phyloP scores from a whole-genome alignment of 1,140 invertebrate genomes.

The Melanaphis sacchari region DNA sequence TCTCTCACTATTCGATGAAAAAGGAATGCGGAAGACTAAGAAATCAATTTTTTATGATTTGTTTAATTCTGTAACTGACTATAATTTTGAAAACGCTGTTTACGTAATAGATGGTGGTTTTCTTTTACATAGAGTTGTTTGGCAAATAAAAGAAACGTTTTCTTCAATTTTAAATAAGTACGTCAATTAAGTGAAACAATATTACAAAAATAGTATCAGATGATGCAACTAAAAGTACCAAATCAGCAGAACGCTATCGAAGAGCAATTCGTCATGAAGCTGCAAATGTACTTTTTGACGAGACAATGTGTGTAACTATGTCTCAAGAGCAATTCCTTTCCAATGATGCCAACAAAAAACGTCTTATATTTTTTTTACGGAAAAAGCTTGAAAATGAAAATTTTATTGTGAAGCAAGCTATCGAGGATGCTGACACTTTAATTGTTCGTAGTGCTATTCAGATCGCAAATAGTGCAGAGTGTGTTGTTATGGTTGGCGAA shows the following conservation, averaged over 20 bases:
- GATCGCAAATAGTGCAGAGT: background rate
- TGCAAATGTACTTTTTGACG: conserved; percentile 55
- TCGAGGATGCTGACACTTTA: conserved; percentile 59
- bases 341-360: conserved; percentile 49
- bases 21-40: conserved; percentile 1
- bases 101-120: conserved; percentile 60
- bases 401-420: conserved; percentile 19
- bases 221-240: conserved; percentile 40
- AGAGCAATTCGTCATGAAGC: background rate
- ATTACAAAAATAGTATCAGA: conserved; percentile 53
- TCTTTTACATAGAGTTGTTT: conserved; percentile 59
- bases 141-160: conserved; percentile 58
- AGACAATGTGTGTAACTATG: conserved; percentile 22
- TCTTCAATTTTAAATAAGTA: conserved; percentile 57
- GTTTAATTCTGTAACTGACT: background rate
- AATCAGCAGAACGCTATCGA: conserved; percentile 27
- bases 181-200: conserved; percentile 58
- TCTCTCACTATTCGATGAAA: background rate
- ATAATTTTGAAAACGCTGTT: conserved; percentile 18
- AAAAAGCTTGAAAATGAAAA: conserved; percentile 41
- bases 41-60: conserved; percentile 17
- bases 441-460: conserved; percentile 59
- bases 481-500: background rate
- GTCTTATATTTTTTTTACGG: conserved; percentile 43
- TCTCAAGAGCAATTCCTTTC: conserved; percentile 57